Evolutionary conservation across 53 echinoderm and acorn worm species (phyloP).

Genomic region (Arbacia lixula): DNA sequence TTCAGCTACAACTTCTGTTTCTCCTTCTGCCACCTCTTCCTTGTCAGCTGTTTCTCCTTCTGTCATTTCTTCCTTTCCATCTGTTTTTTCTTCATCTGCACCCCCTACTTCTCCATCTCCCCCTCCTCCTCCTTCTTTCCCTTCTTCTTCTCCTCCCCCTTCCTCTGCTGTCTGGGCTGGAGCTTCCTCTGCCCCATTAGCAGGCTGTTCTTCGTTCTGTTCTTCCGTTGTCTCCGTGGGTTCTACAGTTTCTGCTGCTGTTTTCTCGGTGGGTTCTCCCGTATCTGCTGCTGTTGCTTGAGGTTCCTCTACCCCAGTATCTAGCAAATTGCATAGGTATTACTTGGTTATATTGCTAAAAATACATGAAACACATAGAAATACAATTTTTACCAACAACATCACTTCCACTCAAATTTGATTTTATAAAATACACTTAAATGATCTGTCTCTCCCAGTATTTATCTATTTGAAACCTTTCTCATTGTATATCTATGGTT

Average conservation of each 20-base stretch:
- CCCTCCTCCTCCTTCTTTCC: neutral
- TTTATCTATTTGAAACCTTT: too few species aligned
- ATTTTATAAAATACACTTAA: too few species aligned
- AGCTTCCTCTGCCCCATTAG: slow-evolving; percentile 39
- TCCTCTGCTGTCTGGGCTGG: slow-evolving; percentile 10
- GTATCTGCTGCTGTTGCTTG: neutral
- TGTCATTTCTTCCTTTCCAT: neutral
- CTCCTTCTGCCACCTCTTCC: slow-evolving; percentile 28
- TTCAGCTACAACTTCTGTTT: neutral
- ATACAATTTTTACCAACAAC: too few species aligned
- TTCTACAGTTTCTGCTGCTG: slow-evolving; percentile 10
- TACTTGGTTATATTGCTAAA: too few species aligned
- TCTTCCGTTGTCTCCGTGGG: slow-evolving; percentile 20
- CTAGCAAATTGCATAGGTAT: too few species aligned
- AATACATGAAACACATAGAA: too few species aligned
- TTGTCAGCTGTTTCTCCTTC: slow-evolving; percentile 1
- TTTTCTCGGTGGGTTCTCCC: slow-evolving; percentile 21
- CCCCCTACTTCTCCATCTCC: neutral
- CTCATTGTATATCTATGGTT: too few species aligned
- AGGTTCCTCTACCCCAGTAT: too few species aligned
- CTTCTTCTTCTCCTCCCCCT: slow-evolving; percentile 8
- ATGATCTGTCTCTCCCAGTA: too few species aligned
- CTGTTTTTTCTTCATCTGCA: neutral
- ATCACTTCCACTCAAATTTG: too few species aligned
- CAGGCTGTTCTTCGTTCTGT: neutral